Conservation (phyloP, 2,113 vertebrate species). For the Nerophis lumbriciformis region DNA sequence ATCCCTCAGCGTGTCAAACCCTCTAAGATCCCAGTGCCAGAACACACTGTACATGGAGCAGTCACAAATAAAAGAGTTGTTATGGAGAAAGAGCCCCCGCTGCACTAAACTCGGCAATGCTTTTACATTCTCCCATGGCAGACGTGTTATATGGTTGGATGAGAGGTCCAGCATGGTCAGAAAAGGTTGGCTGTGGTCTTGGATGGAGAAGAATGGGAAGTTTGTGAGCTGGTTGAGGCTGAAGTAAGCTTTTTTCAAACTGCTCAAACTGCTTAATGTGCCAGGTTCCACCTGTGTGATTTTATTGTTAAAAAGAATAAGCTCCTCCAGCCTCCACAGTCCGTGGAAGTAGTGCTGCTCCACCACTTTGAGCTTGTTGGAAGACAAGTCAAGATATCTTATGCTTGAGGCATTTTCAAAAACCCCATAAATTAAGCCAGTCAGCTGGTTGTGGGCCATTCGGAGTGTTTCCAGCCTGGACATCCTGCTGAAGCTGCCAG, state of each 20-base stretch:
- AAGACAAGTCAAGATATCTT: slow-evolving; percentile 86
- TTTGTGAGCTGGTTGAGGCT: slow-evolving; percentile 86
- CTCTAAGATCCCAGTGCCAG: slow-evolving; percentile 79
- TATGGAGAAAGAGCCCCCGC: slow-evolving; percentile 88
- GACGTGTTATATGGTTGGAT: slow-evolving; percentile 78
- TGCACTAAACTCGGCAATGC: slow-evolving; percentile 77
- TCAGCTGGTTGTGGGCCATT: slow-evolving; percentile 81
- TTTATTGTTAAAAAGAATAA: slow-evolving; percentile 87
- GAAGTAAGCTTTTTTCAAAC: slow-evolving; percentile 83
- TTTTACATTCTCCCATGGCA: slow-evolving; percentile 80
- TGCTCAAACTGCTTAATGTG: slow-evolving; percentile 72
- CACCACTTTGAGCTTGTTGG: slow-evolving; percentile 78
- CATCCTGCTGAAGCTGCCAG: slow-evolving; percentile 71
- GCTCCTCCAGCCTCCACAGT: slow-evolving; percentile 82
- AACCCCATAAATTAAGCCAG: slow-evolving; percentile 60
- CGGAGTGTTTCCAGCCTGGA: slow-evolving; percentile 78
- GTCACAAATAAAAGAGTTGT: slow-evolving; percentile 87
- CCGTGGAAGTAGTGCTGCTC: slow-evolving; percentile 78
- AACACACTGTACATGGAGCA: slow-evolving; percentile 83
- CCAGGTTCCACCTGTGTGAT: slow-evolving; percentile 78
- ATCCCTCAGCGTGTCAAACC: slow-evolving; percentile 78
- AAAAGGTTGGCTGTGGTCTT: slow-evolving; percentile 76
- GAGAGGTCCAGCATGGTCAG: slow-evolving; percentile 89
- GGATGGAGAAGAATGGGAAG: slow-evolving; percentile 84
- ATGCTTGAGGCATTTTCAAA: slow-evolving; percentile 80